These are phyloP conservation scores for Procambarus virginalis DNA, from an alignment of 1,140 invertebrate species.

Conservation along the genomic window DNA sequence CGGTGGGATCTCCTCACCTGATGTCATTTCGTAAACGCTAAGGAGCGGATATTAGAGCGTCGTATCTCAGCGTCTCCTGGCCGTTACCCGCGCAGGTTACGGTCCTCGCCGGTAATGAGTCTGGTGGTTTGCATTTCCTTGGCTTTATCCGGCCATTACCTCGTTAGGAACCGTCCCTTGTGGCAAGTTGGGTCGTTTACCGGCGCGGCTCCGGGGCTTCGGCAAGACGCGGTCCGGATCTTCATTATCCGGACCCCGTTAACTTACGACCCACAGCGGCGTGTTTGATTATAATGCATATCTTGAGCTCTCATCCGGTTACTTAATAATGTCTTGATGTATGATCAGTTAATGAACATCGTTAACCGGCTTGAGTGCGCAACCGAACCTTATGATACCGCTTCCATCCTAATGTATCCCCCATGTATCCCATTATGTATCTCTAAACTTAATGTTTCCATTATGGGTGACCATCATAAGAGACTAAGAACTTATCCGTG, in stretches of 20 bases:
- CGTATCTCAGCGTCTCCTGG: constrained; percentile 19
- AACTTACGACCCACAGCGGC: neutral
- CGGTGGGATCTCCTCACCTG: neutral
- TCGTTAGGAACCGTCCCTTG: constrained; percentile 20
- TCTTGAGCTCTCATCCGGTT: neutral
- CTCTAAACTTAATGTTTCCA: neutral
- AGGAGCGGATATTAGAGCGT: constrained; percentile 32
- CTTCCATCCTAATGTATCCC: no score
- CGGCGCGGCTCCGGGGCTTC: neutral
- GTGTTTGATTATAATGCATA: neutral
- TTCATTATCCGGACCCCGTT: constrained; percentile 9
- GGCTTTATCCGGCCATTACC: constrained; percentile 16
- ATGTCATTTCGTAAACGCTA: neutral
- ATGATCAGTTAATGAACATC: no score
- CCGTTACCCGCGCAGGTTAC: neutral
- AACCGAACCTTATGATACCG: no score
- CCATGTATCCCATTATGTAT: neutral
- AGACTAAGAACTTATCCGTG: no score
- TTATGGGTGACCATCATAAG: neutral
- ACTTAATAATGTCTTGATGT: no score
- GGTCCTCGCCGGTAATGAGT: constrained; percentile 28
- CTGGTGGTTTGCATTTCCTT: constrained; percentile 37
- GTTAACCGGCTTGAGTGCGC: no score
- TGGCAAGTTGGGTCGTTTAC: constrained; percentile 23
- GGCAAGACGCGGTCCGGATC: neutral